Evolutionary conservation across 2,888 invertebrate genomes (phyloP), one percentile per base, ranked within the genome.

Genomic region (Tipula confusa): DNA sequence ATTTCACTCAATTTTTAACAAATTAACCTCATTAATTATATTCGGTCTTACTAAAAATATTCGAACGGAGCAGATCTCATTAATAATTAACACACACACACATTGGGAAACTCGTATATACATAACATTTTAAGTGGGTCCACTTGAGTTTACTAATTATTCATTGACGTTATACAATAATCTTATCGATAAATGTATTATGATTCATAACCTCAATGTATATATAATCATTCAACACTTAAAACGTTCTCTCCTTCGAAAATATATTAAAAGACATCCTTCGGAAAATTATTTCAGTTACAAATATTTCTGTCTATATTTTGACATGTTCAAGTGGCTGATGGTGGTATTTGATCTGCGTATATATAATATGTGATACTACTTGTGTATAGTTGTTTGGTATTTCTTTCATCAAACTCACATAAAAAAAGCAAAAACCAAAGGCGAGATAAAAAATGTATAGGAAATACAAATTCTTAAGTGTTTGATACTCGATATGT

Each of bases 401-500:
- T 24, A 64, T 64, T 64, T 64, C 24, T 64, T 24, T 24, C 64
- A 9, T 64, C 64, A 64, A 11, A 24, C 9, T 64, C 24, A 24
- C 64, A 64, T 18, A 3, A 15, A 24, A 24, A 43, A n/a, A n/a
- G n/a, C 43, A 43, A 43, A 43, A 43, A 43, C 15, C n/a, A 43
- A 33, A 33, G 33, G 3, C 43, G 43, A 43, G 43, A 64, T 64
- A 24, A 64, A 9, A 64, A 24, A 24, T 64, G 43, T 43, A 5
- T 64, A 64, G 64, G 64, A 64, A 64, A 64, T 64, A 64, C 64
- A 64, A 64, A 64, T 64, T 64, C 64, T 64, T 64, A 64, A 64
- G 64, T 64, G 64, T 64, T 11, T 64, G 24, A 64, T 24, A 24
- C 24, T 24, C 64, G 64, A 64, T 64, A 64, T 18, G 9, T 64